These are phyloP conservation scores for Cygnus buccinator DNA, from an alignment of 2,113 vertebrate genomes.

Conservation along the genomic window DNA sequence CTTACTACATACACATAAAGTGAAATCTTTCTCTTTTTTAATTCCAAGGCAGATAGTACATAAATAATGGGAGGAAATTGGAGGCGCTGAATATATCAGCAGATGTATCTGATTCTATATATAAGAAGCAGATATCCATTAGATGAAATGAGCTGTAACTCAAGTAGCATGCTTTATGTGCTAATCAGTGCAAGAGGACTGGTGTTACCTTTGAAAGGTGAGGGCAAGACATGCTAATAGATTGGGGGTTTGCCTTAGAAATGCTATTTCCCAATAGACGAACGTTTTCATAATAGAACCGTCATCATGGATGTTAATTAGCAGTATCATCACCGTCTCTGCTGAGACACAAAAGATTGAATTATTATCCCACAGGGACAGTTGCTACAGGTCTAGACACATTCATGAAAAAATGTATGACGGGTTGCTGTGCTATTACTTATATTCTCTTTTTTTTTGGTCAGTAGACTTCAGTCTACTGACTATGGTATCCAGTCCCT, in stretches of 20 bases:
- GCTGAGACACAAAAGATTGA: slow-evolving; percentile 4
- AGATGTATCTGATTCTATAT: background rate
- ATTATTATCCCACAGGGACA: background rate
- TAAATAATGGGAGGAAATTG: background rate
- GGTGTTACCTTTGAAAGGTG: background rate
- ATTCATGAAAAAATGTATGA: background rate
- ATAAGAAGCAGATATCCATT: background rate
- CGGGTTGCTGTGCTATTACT: background rate
- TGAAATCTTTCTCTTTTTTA: background rate
- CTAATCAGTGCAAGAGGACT: background rate
- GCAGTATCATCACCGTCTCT: background rate
- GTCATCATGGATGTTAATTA: slow-evolving; percentile 25
- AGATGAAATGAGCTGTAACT: background rate
- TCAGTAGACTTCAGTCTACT: background rate
- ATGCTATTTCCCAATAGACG: background rate
- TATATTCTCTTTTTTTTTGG: background rate
- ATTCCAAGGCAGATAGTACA: background rate
- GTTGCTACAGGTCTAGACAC: background rate
- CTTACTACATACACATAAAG: background rate
- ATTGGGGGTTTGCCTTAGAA: background rate
- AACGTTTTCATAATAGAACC: slow-evolving; percentile 8
- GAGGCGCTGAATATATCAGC: background rate
- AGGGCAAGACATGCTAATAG: background rate
- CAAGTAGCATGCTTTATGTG: background rate
- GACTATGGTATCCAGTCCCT: background rate